Percentiles rank a stretch among this genome's conserved stretches.
Evolutionary conservation across 2,888 invertebrate genomes (phyloP).

Genomic region (Drosophila subquinaria): DNA sequence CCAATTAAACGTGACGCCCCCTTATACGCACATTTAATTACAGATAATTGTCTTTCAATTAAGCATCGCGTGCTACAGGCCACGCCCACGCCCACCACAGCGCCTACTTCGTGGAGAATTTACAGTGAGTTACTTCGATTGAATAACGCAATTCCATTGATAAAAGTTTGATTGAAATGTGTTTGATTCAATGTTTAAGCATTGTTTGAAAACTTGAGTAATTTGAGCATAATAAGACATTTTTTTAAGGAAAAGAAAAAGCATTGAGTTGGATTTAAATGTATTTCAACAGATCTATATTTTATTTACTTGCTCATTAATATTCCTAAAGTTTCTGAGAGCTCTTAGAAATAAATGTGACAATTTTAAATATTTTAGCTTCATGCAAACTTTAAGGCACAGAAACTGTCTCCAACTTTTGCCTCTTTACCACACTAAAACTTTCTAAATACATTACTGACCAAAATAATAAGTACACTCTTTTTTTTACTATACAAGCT

Average conservation of each 20-base stretch:
- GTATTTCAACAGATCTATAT: too few species aligned
- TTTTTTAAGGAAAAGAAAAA: too few species aligned
- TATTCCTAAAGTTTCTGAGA: background rate
- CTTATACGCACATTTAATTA: slow-evolving; percentile 70
- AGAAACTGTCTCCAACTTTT: background rate
- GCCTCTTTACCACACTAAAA: background rate
- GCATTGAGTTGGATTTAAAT: too few species aligned
- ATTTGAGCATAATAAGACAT: background rate
- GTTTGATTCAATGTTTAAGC: slow-evolving; percentile 3
- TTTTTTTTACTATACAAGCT: too few species aligned
- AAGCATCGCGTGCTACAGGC: slow-evolving; percentile 62
- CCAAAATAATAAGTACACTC: too few species aligned
- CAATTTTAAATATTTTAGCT: background rate
- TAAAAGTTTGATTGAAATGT: slow-evolving; percentile 15
- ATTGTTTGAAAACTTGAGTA: background rate
- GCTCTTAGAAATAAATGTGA: background rate
- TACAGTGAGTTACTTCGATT: background rate
- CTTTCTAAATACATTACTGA: background rate
- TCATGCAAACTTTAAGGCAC: background rate
- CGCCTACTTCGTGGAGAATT: background rate
- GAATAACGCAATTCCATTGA: background rate
- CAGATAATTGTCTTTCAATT: slow-evolving; percentile 79
- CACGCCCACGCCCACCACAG: slow-evolving; percentile 51
- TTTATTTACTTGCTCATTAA: too few species aligned
- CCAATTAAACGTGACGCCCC: slow-evolving; percentile 71